These are phyloP conservation scores for Montipora capricornis DNA, from an alignment of 64 coral and sea anemone species.

Conservation along the genomic window DNA sequence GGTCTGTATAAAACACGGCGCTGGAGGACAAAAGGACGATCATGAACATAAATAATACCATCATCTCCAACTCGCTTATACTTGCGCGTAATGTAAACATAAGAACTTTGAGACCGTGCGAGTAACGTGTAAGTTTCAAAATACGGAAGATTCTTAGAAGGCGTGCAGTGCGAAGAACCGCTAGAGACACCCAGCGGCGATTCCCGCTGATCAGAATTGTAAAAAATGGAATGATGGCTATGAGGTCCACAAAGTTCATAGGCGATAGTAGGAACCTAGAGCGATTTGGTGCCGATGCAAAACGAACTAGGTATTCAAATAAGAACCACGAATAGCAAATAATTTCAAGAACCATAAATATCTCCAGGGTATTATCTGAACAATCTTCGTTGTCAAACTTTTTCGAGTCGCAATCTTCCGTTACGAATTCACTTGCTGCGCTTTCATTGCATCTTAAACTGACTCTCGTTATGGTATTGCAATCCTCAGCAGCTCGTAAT, in stretches of 20 bases:
- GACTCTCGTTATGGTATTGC: conserved; percentile 9
- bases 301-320: conserved; percentile 84
- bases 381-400: conserved; percentile 34
- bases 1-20: conserved; percentile 83
- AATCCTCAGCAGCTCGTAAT: neutral
- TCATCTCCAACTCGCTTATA: conserved; percentile 92
- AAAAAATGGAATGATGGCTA: conserved; percentile 93
- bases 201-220: conserved; percentile 76
- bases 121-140: conserved; percentile 91
- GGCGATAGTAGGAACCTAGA: conserved; percentile 73
- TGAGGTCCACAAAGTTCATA: conserved; percentile 84
- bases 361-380: conserved; percentile 42
- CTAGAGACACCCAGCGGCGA: conserved; percentile 56
- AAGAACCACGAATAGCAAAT: conserved; percentile 91
- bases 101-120: conserved; percentile 81
- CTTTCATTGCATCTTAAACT: neutral
- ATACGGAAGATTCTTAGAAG: conserved; percentile 83
- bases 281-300: conserved; percentile 74
- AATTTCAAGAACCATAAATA: conserved; percentile 78
- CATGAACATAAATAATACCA: conserved; percentile 83
- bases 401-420: neutral
- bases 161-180: conserved; percentile 79
- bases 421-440: neutral
- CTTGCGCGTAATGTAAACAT: conserved; percentile 88
- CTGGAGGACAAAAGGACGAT: conserved; percentile 85